These are phyloP conservation scores for Thrips palmi DNA, from an alignment of 1,140 invertebrate species.

Conservation along the genomic window DNA sequence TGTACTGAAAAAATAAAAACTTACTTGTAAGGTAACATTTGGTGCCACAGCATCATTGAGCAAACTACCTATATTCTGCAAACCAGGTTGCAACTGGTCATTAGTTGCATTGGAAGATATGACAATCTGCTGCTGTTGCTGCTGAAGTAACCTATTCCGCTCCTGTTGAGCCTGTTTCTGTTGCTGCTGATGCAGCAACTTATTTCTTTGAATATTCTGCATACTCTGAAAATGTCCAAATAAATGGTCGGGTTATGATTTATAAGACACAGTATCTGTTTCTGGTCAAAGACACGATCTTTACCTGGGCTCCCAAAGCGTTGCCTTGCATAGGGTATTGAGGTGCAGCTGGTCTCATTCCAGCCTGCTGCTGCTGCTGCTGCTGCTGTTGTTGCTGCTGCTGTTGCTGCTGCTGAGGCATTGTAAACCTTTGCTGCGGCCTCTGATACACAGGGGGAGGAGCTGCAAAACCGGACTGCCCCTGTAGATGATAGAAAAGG, in stretches of 20 bases:
- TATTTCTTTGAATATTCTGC: too few relatives aligned
- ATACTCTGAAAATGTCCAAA: too few relatives aligned
- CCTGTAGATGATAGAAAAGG: not conserved
- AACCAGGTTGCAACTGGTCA: constrained; percentile 33
- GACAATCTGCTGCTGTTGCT: constrained; percentile 49
- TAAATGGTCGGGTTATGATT: constrained; percentile 1
- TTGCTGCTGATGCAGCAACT: too few relatives aligned
- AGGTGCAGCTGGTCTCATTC: not conserved
- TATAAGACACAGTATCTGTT: not conserved
- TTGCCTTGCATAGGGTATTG: constrained; percentile 5
- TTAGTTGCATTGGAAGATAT: constrained; percentile 42
- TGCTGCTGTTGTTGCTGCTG: constrained; percentile 26
- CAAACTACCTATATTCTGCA: constrained; percentile 57
- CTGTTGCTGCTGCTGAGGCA: constrained; percentile 18
- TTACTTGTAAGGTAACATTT: constrained; percentile 52
- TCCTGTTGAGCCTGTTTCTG: too few relatives aligned
- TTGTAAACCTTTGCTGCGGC: constrained; percentile 8
- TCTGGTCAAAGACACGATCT: not conserved
- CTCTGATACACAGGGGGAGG: constrained; percentile 6
- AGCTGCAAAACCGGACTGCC: not conserved
- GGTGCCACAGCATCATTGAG: constrained; percentile 63
- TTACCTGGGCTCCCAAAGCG: constrained; percentile 4
- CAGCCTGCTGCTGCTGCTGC: constrained; percentile 24
- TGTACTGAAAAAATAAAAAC: not conserved
- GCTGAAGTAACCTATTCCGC: constrained; percentile 40